Percentiles rank a stretch among this genome's conserved stretches.
phyloP scores from a whole-genome alignment of 2,113 vertebrate genomes.

The Anser brachyrhynchus region DNA sequence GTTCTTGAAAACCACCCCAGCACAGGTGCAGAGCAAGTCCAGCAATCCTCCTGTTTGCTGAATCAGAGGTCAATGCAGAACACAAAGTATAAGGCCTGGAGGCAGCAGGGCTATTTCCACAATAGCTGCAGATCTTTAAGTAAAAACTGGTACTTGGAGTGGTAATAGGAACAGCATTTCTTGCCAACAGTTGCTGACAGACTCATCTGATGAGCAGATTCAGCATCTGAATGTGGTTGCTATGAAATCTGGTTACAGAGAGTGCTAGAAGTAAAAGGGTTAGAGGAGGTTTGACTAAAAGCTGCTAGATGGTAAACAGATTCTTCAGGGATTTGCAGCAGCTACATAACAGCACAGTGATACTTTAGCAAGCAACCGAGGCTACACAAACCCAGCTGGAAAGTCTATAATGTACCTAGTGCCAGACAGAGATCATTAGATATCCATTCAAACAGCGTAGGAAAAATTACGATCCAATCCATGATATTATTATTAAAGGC shows the following conservation, averaged over 20 bases:
- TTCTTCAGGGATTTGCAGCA: background rate
- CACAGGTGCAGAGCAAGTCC: background rate
- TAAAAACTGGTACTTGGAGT: background rate
- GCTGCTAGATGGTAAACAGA: background rate
- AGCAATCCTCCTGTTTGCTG: background rate
- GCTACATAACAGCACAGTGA: background rate
- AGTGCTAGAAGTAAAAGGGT: background rate
- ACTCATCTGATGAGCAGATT: background rate
- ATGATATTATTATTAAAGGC: background rate
- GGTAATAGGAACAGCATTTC: background rate
- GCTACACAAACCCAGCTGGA: background rate
- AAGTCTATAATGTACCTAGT: background rate
- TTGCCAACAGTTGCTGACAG: background rate
- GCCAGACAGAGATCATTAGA: background rate
- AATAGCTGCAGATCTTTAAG: background rate
- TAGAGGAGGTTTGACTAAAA: background rate
- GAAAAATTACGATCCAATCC: background rate
- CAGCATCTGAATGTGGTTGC: background rate
- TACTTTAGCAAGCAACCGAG: background rate
- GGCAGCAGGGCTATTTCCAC: background rate
- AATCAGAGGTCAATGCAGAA: background rate
- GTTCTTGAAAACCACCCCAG: background rate
- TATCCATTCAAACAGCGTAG: background rate
- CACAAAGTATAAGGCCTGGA: background rate
- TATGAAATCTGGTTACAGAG: background rate